Evolutionary conservation across 2,113 vertebrate species (phyloP).

Genomic region (Siphamia tubifer): DNA sequence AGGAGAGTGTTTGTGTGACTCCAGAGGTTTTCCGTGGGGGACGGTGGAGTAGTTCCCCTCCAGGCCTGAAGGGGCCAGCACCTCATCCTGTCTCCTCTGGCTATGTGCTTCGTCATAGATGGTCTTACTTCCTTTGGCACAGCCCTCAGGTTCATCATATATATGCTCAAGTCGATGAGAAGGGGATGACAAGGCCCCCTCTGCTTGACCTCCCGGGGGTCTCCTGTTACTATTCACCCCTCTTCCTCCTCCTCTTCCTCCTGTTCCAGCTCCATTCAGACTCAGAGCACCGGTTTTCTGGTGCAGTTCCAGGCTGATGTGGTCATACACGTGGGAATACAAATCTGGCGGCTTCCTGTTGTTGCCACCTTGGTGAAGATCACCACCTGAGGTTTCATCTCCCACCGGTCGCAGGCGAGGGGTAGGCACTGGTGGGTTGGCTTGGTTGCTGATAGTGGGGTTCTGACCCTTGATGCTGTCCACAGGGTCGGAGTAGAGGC

Average conservation of each 20-base stretch:
- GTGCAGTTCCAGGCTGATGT: constrained; percentile 70
- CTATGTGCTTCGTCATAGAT: constrained; percentile 86
- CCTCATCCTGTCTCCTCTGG: constrained; percentile 70
- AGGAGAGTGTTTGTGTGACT: constrained; percentile 75
- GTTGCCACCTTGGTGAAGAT: constrained; percentile 19
- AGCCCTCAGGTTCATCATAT: constrained; percentile 93
- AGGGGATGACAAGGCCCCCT: constrained; percentile 5
- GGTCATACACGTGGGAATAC: constrained; percentile 81
- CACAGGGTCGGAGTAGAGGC: constrained; percentile 90
- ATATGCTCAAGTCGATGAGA: constrained; percentile 81
- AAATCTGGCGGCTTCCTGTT: constrained; percentile 53
- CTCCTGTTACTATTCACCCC: constrained; percentile 19
- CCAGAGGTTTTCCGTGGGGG: constrained; percentile 59
- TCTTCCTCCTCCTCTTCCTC: not conserved
- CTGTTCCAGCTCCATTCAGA: constrained; percentile 50
- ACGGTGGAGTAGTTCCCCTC: constrained; percentile 30
- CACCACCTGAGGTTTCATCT: constrained; percentile 49
- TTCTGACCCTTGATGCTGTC: constrained; percentile 81
- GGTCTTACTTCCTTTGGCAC: constrained; percentile 50
- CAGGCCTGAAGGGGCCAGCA: not conserved
- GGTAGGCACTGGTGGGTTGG: constrained; percentile 31
- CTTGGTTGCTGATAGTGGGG: constrained; percentile 12
- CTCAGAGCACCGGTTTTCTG: constrained; percentile 49
- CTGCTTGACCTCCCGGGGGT: constrained; percentile 36
- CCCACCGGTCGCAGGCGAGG: constrained; percentile 59